phyloP scores from a whole-genome alignment of 2,888 invertebrate species.

The Dendrolimus pini region DNA sequence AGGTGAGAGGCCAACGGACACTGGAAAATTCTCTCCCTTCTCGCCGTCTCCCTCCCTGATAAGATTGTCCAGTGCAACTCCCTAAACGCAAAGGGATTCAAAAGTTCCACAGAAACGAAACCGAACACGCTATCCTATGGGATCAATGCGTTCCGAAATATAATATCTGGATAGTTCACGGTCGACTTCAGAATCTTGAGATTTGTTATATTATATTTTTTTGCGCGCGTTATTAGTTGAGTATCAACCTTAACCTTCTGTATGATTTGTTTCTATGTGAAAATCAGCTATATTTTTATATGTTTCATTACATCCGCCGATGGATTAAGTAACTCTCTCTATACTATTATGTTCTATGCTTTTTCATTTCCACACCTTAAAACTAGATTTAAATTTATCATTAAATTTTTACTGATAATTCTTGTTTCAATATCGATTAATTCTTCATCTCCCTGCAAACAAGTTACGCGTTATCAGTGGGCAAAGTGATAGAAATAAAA shows the following conservation, averaged over 20 bases:
- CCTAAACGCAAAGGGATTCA: conserved; percentile 73
- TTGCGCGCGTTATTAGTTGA: conserved; percentile 40
- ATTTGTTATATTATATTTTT: conserved; percentile 39
- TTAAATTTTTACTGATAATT: too few relatives aligned
- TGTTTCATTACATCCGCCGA: too few relatives aligned
- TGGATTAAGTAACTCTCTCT: too few relatives aligned
- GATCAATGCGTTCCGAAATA: conserved; percentile 73
- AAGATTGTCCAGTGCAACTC: conserved; percentile 76
- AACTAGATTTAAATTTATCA: too few relatives aligned
- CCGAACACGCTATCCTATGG: conserved; percentile 64
- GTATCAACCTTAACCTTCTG: conserved; percentile 18
- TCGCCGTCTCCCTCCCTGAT: conserved; percentile 59
- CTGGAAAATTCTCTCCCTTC: conserved; percentile 63
- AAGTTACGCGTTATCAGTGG: too few relatives aligned
- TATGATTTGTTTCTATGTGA: too few relatives aligned
- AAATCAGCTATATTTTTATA: too few relatives aligned
- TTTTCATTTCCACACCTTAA: too few relatives aligned
- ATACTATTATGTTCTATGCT: too few relatives aligned
- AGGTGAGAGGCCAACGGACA: conserved; percentile 69
- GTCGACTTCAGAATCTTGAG: conserved; percentile 43
- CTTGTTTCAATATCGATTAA: too few relatives aligned
- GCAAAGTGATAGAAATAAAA: too few relatives aligned
- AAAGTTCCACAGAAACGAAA: conserved; percentile 71
- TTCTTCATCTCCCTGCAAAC: too few relatives aligned
- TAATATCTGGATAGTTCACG: conserved; percentile 64